phyloP scores from a whole-genome alignment of 2,113 vertebrate genomes.

The Jaculus jaculus region DNA sequence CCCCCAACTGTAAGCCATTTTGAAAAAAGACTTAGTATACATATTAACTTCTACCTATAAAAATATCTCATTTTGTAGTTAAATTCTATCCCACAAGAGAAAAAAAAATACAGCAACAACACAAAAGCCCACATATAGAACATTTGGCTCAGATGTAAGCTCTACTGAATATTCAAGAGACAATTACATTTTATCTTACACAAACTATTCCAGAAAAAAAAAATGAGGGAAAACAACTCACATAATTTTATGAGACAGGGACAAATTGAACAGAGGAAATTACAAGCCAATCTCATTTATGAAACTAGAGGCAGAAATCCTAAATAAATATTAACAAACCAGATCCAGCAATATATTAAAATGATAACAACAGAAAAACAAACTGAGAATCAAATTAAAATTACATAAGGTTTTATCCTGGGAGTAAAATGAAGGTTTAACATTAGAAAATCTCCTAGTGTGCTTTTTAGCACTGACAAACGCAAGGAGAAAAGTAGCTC shows the following conservation, averaged over 20 bases:
- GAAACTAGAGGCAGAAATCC: constrained; percentile 38
- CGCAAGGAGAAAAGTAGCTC: no score
- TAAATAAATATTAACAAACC: constrained; percentile 55
- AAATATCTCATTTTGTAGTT: constrained; percentile 1
- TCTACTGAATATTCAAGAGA: constrained; percentile 20
- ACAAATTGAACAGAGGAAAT: constrained; percentile 49
- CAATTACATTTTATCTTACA: neutral
- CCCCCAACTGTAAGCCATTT: neutral
- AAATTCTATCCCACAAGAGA: constrained; percentile 5
- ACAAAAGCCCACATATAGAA: neutral
- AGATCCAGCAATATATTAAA: constrained; percentile 32
- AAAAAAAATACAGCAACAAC: neutral
- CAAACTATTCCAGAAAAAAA: constrained; percentile 42
- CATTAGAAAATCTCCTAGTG: neutral
- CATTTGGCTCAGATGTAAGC: neutral
- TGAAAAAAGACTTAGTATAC: neutral
- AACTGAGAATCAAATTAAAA: constrained; percentile 46
- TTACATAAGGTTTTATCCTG: neutral
- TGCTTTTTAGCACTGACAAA: neutral
- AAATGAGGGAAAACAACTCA: neutral
- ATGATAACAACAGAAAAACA: constrained; percentile 51
- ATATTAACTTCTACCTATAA: constrained; percentile 14
- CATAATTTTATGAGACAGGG: constrained; percentile 11
- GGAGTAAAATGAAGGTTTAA: neutral
- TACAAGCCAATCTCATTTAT: constrained; percentile 20